phyloP scores from a whole-genome alignment of 2,113 vertebrate species.

The Protomyctophum bolini region DNA sequence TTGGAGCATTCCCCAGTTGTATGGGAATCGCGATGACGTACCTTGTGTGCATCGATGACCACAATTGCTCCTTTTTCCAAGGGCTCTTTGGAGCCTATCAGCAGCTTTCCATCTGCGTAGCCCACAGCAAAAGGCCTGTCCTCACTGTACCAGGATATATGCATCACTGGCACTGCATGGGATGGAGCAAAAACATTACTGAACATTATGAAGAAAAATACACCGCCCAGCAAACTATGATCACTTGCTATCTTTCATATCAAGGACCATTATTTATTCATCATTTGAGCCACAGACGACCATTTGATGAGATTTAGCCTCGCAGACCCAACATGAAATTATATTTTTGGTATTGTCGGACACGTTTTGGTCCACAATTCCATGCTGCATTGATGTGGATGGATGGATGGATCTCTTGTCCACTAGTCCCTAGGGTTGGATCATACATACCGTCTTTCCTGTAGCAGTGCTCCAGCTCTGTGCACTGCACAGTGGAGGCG shows the following conservation, averaged over 20 bases:
- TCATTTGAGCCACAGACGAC: too few species aligned
- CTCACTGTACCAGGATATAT: slow-evolving; percentile 95
- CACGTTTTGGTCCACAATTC: too few species aligned
- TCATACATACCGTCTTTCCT: slow-evolving; percentile 87
- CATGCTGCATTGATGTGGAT: too few species aligned
- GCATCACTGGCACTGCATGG: slow-evolving; percentile 87
- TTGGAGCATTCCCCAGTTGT: too few species aligned
- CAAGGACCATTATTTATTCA: too few species aligned
- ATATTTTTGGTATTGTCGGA: too few species aligned
- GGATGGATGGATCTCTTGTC: too few species aligned
- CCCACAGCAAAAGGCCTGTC: slow-evolving; percentile 94
- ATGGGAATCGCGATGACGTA: slow-evolving; percentile 53
- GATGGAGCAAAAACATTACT: slow-evolving; percentile 10
- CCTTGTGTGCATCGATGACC: slow-evolving; percentile 95
- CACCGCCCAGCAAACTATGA: too few species aligned
- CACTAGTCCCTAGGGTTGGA: too few species aligned
- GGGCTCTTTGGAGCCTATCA: slow-evolving; percentile 89
- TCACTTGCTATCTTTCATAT: too few species aligned
- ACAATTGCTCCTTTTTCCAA: slow-evolving; percentile 89
- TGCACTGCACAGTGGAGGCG: slow-evolving; percentile 84
- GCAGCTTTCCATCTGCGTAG: slow-evolving; percentile 93
- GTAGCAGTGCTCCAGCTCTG: slow-evolving; percentile 94
- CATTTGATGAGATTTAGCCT: too few species aligned
- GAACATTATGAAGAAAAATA: neutral
- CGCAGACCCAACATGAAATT: too few species aligned